Base-by-base conservation (phyloP, 2,113 vertebrate genomes). In the Pipa parva region DNA sequence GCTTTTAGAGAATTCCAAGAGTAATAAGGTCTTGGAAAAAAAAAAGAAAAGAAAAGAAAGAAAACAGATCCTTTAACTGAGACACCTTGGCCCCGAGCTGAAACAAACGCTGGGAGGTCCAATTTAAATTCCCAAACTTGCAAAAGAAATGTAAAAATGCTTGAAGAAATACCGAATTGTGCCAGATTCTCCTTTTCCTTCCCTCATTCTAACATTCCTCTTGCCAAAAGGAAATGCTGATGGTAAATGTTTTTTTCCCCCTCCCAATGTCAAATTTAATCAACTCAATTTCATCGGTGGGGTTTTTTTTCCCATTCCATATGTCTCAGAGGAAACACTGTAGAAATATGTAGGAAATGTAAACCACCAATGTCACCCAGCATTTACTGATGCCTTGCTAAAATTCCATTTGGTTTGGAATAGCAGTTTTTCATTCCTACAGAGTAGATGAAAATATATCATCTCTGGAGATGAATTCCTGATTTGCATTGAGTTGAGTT, bases 21-120 rank as follows among this genome's bases (percentile, higher is more conserved):
- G 50, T n/a, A n/a, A n/a, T n/a, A n/a, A n/a, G n/a, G n/a, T n/a
- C n/a, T n/a, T n/a, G n/a, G n/a, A n/a, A n/a, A n/a, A n/a, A n/a
- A n/a, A n/a, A n/a, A n/a, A n/a, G n/a, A n/a, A n/a, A 63, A 63
- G 39, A 2, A 3, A 42, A 21, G 1, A 39, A 29, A 46, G 7
- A 81, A 78, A 87, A 85, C 78, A 84, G 81, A 86, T 78, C 79
- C 74, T 84, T 92, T 88, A n/a, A 48, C 79, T 85, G 80, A 81
- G 80, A 81, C 78, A 83, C 82, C 78, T 86, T 87, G 85, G 87
- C 89, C 79, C 90, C 85, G 84, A 82, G 85, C 88, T 90, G 84
- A 85, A 90, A 79, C 76, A 79, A 87, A 85, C 84, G 76, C 85
- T 88, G 89, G 90, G 90, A 92, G 89, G 90, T 91, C 84, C 82